Base-by-base conservation (phyloP, 37 sponge, comb jelly and placozoan genomes). In the Corticium candelabrum region DNA sequence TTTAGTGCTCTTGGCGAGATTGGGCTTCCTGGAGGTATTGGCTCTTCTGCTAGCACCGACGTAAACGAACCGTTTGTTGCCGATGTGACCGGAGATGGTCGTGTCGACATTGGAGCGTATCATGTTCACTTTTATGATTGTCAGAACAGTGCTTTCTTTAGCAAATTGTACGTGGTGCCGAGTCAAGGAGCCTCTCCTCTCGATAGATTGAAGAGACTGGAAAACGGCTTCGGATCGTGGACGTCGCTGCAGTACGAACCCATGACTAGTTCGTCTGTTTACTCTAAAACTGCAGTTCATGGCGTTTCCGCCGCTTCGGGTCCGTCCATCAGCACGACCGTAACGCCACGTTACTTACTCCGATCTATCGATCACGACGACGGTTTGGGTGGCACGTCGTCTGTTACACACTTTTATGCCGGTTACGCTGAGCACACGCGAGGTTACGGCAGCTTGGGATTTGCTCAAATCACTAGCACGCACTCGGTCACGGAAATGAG, bases 1-100 rank as follows among this genome's bases (percentile, higher is more conserved):
- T 50, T 50, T 21, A 0, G 73, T 27, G 1, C 79, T 79, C 33
- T 33, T 35, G 40, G 72, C 40, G 50, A 78, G 76, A 36, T 69
- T 86, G 32, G 33, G 37, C 5, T 43, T 33, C 11, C 76, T 86
- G 75, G 82, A 74, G 29, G 36, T 73, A 50, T 50, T 21, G 62
- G 11, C 15, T 50, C 62, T 50, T 21, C 62, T 50, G 15, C 21
- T 21, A 50, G 62, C 62, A 50, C 15, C 62, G 21, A 50, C 62
- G 21, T 50, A 27, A 21, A 50, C 21, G 11, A 11, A 21, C 11
- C 21, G 15, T 27, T 50, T 50, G 0, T 70, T 86, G 62, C 62
- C 21, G 62, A 50, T 50, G 11, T 50, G 11, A 50, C 62, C 62
- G 62, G 62, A 50, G 62, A 50, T 21, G 62, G 62, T 11, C 62